Base-by-base conservation (phyloP, 2,113 vertebrate species). In the Oncorhynchus nerka region DNA sequence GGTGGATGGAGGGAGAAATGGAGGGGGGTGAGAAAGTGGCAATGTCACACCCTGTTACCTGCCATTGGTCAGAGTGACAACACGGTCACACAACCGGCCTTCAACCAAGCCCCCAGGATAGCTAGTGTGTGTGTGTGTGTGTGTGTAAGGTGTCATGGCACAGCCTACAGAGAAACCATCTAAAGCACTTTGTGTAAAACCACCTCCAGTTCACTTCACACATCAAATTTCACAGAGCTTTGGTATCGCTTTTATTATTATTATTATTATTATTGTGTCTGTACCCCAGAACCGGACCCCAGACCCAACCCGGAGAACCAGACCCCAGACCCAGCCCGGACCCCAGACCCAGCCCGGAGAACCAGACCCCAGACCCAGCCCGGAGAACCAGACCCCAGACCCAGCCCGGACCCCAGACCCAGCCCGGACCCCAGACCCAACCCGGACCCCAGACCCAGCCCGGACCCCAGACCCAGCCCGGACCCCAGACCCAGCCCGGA, bases 11-110 rank as follows among this genome's bases (percentile, higher is more conserved):
- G 28, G 49, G 48, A 15, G 13, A 68, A 0, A 76, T 22, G 49
- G 48, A 32, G 5, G 5, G 30, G 19, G 12, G 20, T 1, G 57
- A 62, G 59, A 73, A 57, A 55, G 55, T 61, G 16, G 55, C 71
- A 73, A 62, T 64, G 71, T 73, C 71, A 73, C 71, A 73, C 71
- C 59, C n/a, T 26, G 59, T 73, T 73, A 73, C 59, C 71, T 39
- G 16, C 30, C 71, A 64, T 64, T 45, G 20, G n/a, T 55, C 20
- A 73, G 8, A 20, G 20, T 64, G 71, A 73, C 71, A 28, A 71
- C 65, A 75, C 11, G 3, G 24, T 28, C 64, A 68, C 26, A 19
- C 22, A 26, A 24, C 8, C 8, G 2, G 59, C 19, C 59, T 5
- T 24, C 59, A n/a, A 5, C n/a, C 59, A n/a, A 62, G 59, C 5